Percentiles rank a stretch among this genome's conserved stretches.
Conservation (phyloP, 2,888 invertebrate genomes). For the Troglohyphantes excavatus region DNA sequence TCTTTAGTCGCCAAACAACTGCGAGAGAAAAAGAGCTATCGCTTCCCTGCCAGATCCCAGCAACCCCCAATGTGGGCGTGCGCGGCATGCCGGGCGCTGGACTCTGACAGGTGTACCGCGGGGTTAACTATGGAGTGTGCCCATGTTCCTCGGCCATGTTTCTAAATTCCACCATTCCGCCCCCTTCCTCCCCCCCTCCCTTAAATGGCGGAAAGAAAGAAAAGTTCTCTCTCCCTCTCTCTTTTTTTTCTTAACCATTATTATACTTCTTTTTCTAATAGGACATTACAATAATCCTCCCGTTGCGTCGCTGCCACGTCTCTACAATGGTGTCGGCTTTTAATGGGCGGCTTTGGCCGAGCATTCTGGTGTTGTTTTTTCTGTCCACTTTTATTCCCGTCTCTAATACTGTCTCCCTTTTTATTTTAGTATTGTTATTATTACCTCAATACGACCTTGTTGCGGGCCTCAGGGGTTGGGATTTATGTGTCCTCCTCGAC, state of each 20-base stretch:
- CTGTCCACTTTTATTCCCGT: conserved; percentile 20
- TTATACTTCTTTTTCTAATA: conserved; percentile 62
- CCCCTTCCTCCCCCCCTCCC: conserved; percentile 14
- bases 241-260: conserved; percentile 29
- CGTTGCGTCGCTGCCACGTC: conserved; percentile 43
- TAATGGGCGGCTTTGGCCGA: conserved; percentile 59
- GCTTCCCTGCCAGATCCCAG: conserved; percentile 17
- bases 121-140: conserved; percentile 77
- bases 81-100: conserved; percentile 65
- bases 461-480: conserved; percentile 32
- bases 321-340: conserved; percentile 64
- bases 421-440: conserved; percentile 16
- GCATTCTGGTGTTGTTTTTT: conserved; percentile 22
- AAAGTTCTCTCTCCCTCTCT: conserved; percentile 20
- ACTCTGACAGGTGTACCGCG: conserved; percentile 78
- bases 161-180: conserved; percentile 56
- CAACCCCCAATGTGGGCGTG: conserved; percentile 75
- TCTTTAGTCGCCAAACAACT: conserved; percentile 24
- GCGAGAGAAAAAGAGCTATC: not conserved
- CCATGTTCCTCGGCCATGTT: conserved; percentile 73
- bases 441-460: conserved; percentile 19
- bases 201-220: conserved; percentile 53
- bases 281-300: conserved; percentile 76
- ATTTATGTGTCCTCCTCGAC: conserved; percentile 57
- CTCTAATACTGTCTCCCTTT: conserved; percentile 12